Conservation (phyloP, 2,113 vertebrate genomes). For the Cairina moschata region DNA sequence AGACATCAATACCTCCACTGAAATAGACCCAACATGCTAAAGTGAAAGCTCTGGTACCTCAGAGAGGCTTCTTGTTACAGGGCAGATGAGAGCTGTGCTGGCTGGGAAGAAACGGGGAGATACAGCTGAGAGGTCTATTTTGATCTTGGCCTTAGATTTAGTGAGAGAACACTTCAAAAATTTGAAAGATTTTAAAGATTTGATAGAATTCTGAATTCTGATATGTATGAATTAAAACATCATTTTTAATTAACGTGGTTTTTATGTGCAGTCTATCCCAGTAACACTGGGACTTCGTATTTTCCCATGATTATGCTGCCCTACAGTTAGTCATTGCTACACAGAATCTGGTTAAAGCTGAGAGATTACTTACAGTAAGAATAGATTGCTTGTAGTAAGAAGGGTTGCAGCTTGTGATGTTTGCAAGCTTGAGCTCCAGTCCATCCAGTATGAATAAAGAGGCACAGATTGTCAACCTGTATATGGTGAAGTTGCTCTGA, state of each 20-base stretch:
- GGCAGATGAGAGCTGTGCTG: background rate
- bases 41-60: background rate
- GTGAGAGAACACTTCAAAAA: background rate
- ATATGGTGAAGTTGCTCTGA: background rate
- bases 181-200: background rate
- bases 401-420: background rate
- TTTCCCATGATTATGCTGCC: background rate
- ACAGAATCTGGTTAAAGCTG: background rate
- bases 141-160: background rate
- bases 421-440: background rate
- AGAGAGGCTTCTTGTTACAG: fast-evolving
- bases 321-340: background rate
- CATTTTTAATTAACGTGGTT: background rate
- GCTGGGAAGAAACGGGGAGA: background rate
- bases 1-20: background rate
- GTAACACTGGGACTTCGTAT: too few species aligned
- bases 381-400: background rate
- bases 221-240: background rate
- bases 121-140: background rate
- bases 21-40: background rate
- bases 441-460: background rate
- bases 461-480: background rate
- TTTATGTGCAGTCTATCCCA: background rate
- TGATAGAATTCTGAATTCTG: background rate
- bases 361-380: background rate